phyloP scores from a whole-genome alignment of 2,797 vertebrate genomes.

The Emys orbicularis region DNA sequence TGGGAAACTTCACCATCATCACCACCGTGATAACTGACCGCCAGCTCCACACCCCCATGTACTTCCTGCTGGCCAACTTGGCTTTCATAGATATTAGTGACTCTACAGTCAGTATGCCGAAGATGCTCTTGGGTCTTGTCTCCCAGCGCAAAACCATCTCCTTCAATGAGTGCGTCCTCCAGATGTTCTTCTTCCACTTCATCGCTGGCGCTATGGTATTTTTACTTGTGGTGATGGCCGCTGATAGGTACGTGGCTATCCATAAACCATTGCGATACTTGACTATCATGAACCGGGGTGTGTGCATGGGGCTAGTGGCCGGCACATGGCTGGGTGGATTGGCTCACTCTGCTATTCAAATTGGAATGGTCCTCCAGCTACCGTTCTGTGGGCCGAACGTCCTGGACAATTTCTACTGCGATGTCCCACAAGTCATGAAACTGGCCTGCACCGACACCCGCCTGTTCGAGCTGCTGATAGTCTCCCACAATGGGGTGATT shows the following conservation, averaged over 20 bases:
- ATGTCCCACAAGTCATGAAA: not conserved
- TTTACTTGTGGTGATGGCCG: constrained; percentile 40
- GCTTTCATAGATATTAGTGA: constrained; percentile 51
- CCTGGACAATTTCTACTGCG: not conserved
- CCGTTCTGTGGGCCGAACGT: constrained; percentile 44
- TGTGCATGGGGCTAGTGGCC: constrained; percentile 6
- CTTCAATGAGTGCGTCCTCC: constrained; percentile 14
- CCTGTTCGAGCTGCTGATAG: not conserved
- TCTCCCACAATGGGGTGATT: not conserved
- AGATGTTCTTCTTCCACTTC: constrained; percentile 41
- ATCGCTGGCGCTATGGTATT: constrained; percentile 34
- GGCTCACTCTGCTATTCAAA: not conserved
- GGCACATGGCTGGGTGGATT: constrained; percentile 46
- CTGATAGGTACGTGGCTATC: constrained; percentile 44
- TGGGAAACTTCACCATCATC: constrained; percentile 41
- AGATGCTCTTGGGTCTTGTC: constrained; percentile 29
- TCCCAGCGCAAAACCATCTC: constrained; percentile 33
- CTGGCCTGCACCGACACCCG: not conserved
- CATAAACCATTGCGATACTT: constrained; percentile 25
- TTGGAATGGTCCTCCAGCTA: constrained; percentile 26
- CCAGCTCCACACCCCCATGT: constrained; percentile 22
- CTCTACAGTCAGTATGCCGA: constrained; percentile 28
- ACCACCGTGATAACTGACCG: not conserved
- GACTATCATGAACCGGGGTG: constrained; percentile 16
- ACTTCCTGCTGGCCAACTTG: constrained; percentile 43